Base-by-base conservation (phyloP, 1,140 invertebrate species). In the Heterodera carotae region DNA sequence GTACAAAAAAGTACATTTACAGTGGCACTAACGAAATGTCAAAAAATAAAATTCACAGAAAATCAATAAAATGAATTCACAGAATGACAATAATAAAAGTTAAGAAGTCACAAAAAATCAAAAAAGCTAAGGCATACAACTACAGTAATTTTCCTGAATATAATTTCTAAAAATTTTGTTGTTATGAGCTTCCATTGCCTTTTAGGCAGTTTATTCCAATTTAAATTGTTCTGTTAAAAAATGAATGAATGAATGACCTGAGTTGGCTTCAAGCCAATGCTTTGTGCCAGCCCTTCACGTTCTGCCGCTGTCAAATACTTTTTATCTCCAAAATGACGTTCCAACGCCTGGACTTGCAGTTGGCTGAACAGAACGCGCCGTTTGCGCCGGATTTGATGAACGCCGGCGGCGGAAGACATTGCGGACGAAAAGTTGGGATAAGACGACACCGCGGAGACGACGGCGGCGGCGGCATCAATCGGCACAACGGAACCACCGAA, bases 361-460 rank as follows among this genome's bases (percentile, higher is more conserved):
- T 99, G 98, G 15, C 94, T 96, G 88, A 99, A 99, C 0, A 99
- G 90, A 0, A 99, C 95, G 0, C 97, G 91, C 59, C 97, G 91
- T 89, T 99, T 99, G 36, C 96, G 91, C 34, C 71, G 71, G 18
- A 73, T 73, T 29, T 25, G 25, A 48, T 29, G 43, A 8, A 39
- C 72, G 39, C 29, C 59, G n/a, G 53, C 15, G 12, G 39, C n/a
- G 59, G n/a, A 10, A 56, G 22, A 25, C 0, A 7, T 22, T 18
- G 31, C 6, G 33, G 18, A 34, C 6, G 34, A n/a, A 56, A 29
- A 36, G 27, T 59, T 59, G 22, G 72, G 59, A 25, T 56, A 74
- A 2, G 33, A 43, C 5, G 34, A 62, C n/a, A 34, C 56, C 25
- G 72, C 56, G 15, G 72, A 56, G 27, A n/a, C 64, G 39, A 74